A percentile compares a stretch with the other conserved stretches of the same genome.
phyloP scores from a whole-genome alignment of 64 coral and sea anemone genomes.

The Hydrozoanthus tunicans region DNA sequence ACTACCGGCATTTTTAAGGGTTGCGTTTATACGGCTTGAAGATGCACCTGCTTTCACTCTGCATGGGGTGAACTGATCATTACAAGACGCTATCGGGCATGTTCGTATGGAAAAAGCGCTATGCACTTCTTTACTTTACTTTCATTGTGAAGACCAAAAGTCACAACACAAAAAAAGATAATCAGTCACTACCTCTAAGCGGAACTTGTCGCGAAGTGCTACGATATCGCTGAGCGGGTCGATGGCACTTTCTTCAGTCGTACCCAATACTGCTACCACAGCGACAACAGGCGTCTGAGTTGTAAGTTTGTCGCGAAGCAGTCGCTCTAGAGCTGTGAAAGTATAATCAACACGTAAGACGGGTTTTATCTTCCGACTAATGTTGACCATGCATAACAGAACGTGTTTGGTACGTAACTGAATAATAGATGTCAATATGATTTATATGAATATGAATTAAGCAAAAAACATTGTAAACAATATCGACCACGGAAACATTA shows the following conservation, averaged over 20 bases:
- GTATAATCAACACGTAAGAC: neutral
- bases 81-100: no score
- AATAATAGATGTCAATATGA: neutral
- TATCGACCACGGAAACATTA: no score
- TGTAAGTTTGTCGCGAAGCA: constrained; percentile 18
- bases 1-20: no score
- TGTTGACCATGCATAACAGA: neutral
- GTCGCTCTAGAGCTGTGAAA: neutral
- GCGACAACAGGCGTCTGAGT: constrained; percentile 25
- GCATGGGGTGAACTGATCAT: no score
- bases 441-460: no score
- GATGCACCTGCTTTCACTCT: no score
- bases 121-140: neutral
- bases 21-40: no score
- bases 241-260: constrained; percentile 86
- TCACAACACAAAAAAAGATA: neutral
- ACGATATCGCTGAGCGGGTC: constrained; percentile 79
- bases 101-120: no score
- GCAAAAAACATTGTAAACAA: no score
- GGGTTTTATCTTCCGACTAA: no score
- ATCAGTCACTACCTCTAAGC: constrained; percentile 15
- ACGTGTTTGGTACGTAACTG: neutral
- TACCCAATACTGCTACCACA: constrained; percentile 81
- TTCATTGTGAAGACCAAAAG: neutral
- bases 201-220: constrained; percentile 59